Conservation (phyloP, 64 coral and sea anemone species). For the Porites australiensis region DNA sequence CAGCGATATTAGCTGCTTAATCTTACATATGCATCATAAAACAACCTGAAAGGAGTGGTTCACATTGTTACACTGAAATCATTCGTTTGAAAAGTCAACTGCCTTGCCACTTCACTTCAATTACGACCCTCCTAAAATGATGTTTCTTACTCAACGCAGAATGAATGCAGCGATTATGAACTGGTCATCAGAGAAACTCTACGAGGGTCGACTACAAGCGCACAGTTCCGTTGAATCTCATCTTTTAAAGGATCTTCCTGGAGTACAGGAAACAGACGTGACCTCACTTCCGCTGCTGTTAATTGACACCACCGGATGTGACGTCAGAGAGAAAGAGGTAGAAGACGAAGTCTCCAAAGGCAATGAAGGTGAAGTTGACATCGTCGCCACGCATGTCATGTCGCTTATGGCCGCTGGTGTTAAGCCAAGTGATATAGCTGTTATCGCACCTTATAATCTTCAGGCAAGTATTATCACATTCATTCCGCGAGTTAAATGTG, state of each 20-base stretch:
- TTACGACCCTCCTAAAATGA: background rate
- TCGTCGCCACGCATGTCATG: slow-evolving; percentile 89
- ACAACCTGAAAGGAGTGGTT: no score
- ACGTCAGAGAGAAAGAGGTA: slow-evolving; percentile 76
- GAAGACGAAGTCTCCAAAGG: slow-evolving; percentile 94
- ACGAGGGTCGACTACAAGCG: slow-evolving; percentile 79
- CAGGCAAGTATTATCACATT: slow-evolving; percentile 61
- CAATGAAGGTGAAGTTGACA: slow-evolving; percentile 98
- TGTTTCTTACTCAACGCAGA: slow-evolving; percentile 47
- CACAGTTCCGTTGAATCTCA: slow-evolving; percentile 78
- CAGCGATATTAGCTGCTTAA: no score
- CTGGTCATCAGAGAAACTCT: slow-evolving; percentile 89
- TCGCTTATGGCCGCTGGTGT: slow-evolving; percentile 84
- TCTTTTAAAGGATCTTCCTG: slow-evolving; percentile 83
- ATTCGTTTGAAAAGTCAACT: no score
- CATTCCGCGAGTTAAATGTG: no score
- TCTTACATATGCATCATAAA: no score
- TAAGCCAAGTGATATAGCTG: slow-evolving; percentile 80
- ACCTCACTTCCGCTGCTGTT: slow-evolving; percentile 84
- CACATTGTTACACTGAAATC: no score
- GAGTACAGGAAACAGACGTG: slow-evolving; percentile 83
- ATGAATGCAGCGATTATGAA: slow-evolving; percentile 96
- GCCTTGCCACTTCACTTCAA: background rate
- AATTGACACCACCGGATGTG: slow-evolving; percentile 99
- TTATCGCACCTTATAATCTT: slow-evolving; percentile 98